Evolutionary conservation across 2,888 invertebrate species (phyloP), one percentile per base, ranked within the genome.

Genomic region (Caradrina kadenii): DNA sequence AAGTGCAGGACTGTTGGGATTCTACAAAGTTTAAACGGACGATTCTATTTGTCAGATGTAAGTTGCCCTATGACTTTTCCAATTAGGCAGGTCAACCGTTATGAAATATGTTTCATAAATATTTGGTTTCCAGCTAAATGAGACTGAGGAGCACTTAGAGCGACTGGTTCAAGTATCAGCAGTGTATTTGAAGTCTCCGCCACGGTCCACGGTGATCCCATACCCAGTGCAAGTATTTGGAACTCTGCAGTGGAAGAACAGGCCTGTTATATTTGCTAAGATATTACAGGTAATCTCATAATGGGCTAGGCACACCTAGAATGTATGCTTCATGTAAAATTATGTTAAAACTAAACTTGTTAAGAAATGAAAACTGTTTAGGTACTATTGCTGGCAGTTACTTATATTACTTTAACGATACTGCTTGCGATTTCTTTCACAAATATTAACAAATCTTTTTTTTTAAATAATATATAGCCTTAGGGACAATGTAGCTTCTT

Each of bases 191-290:
- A 90, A 88, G 61, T 63, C 75, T 1, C 76, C 85, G 0, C 82
- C 87, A 4, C 88, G 84, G 22, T 90, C 91, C 8, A 88, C 87
- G 0, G 82, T 91, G 0, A 83, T 90, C 8, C 92, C 95, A 3
- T 91, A 91, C 60, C 86, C 94, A 6, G 91, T 93, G 0, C 95
- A 95, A 76, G 69, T 95, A 7, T 94, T 94, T 89, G 95, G 95
- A 0, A 89, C 87, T 10, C 59, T 93, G 56, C 90, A 91, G 63
- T 94, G 94, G 94, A 88, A 84, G 63, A 87, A 85, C 7, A 82
- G 84, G 61, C 94, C 94, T 1, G 90, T 94, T 49, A 87, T 95
- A 71, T 91, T 88, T 87, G 92, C 89, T 2, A 92, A 86, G 58
- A 79, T 94, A 39, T 35, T 95, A 52, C 93, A 95, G 91, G 94